Evolutionary conservation across 2,888 invertebrate genomes (phyloP).

Genomic region (Microchrysa polita): DNA sequence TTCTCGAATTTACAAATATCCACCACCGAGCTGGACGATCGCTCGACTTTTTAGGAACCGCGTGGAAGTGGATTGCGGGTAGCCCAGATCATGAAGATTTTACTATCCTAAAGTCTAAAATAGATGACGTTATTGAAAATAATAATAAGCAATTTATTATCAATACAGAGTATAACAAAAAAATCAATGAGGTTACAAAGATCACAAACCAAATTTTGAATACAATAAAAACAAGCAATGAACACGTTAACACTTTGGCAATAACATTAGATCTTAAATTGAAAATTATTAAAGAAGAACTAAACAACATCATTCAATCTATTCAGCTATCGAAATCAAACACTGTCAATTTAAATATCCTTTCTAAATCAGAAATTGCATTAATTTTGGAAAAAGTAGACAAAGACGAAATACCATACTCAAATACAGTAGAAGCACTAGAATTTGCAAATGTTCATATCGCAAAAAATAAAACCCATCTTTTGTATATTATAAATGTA

Average conservation of each 20-base stretch:
- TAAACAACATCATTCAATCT: not conserved
- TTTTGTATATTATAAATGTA: not conserved
- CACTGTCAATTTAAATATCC: not conserved
- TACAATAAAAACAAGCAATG: not conserved
- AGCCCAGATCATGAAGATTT: not conserved
- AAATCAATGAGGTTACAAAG: not conserved
- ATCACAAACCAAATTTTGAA: not conserved
- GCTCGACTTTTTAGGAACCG: not conserved
- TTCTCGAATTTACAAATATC: not conserved
- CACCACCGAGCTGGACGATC: not conserved
- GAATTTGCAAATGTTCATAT: not conserved
- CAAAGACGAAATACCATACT: not conserved
- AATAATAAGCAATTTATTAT: constrained; percentile 3
- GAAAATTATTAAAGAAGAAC: not conserved
- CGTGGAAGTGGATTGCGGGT: not conserved
- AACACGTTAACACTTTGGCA: not conserved
- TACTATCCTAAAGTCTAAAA: not conserved
- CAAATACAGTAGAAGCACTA: not conserved
- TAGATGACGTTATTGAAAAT: not conserved
- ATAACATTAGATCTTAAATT: not conserved
- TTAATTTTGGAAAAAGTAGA: not conserved
- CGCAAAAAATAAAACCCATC: not conserved
- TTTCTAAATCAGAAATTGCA: not conserved
- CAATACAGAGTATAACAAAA: not conserved
- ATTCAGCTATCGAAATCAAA: not conserved